These are phyloP conservation scores for Macrophya annulata DNA, from an alignment of 2,888 invertebrate genomes.

Conservation along the genomic window DNA sequence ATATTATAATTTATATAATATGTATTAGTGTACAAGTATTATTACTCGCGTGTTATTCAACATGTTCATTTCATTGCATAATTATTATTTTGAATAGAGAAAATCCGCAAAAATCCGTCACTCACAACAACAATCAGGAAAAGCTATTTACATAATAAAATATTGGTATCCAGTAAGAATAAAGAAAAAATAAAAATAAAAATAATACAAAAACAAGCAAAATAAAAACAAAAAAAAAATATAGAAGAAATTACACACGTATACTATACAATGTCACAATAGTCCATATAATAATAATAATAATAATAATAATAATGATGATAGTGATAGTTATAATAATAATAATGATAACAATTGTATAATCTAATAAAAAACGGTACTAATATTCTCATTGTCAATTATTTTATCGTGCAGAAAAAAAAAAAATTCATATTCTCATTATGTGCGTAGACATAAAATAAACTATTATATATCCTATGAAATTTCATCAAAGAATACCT, in stretches of 20 bases:
- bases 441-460: slow-evolving; percentile 22
- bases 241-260: slow-evolving; percentile 20
- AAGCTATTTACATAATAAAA: slow-evolving; percentile 32
- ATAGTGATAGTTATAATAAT: slow-evolving; percentile 29
- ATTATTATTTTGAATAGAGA: slow-evolving; percentile 21
- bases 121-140: background rate
- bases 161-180: background rate
- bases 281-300: slow-evolving; percentile 6
- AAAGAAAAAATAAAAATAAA: background rate
- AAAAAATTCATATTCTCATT: background rate
- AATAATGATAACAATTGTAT: slow-evolving; percentile 33
- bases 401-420: background rate
- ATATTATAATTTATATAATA: background rate
- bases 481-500: slow-evolving; percentile 14
- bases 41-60: slow-evolving; percentile 3
- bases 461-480: background rate
- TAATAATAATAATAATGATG: slow-evolving; percentile 15
- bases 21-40: background rate
- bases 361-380: slow-evolving; percentile 2
- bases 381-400: slow-evolving; percentile 8
- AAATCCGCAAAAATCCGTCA: background rate
- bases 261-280: slow-evolving; percentile 23
- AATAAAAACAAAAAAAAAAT: background rate
- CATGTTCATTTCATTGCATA: slow-evolving; percentile 4
- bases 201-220: background rate